Base-by-base conservation (phyloP, 1,140 invertebrate genomes). In the Microvelia longipes region DNA sequence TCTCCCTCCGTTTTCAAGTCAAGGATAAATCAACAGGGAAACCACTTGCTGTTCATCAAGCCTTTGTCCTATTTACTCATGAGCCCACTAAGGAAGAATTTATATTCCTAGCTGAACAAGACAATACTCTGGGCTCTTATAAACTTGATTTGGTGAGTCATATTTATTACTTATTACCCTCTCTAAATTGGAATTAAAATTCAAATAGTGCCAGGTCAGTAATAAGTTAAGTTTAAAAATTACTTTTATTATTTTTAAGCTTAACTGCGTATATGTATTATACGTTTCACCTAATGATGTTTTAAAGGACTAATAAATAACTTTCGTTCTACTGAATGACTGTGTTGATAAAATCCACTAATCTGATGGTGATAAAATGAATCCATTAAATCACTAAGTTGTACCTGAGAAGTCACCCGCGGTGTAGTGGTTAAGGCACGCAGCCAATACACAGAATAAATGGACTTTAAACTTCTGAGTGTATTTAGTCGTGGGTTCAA, bases 101-200 rank as follows among this genome's bases (percentile, higher is more conserved):
- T 29, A 88, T 96, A 74, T 98, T 95, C 78, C 89, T 98, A 28
- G 92, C 94, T 19, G 94, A 98, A 78, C 85, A 88, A n/a, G 94
- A 96, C 77, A 82, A 84, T 66, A 81, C 82, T 72, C 67, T 68
- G 29, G 86, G 89, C 74, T 82, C 87, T n/a, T 96, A 98, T 76
- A 94, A 92, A 81, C 90, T 98, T 74, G 93, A 97, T 77, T 83
- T 96, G 84, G 91, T 93, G 78, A 82, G 81, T 80, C n/a, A n/a
- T n/a, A n/a, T n/a, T n/a, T n/a, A n/a, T n/a, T n/a, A n/a, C n/a
- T n/a, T n/a, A n/a, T n/a, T n/a, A n/a, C n/a, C n/a, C n/a, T n/a
- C n/a, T n/a, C n/a, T n/a, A n/a, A n/a, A n/a, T n/a, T n/a, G n/a
- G n/a, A n/a, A n/a, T n/a, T n/a, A n/a, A n/a, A n/a, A n/a, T n/a